A percentile compares a stretch with the other conserved stretches of the same genome.
Evolutionary conservation across 2,797 vertebrate species (phyloP).

Genomic region (Crenuchus spilurus): DNA sequence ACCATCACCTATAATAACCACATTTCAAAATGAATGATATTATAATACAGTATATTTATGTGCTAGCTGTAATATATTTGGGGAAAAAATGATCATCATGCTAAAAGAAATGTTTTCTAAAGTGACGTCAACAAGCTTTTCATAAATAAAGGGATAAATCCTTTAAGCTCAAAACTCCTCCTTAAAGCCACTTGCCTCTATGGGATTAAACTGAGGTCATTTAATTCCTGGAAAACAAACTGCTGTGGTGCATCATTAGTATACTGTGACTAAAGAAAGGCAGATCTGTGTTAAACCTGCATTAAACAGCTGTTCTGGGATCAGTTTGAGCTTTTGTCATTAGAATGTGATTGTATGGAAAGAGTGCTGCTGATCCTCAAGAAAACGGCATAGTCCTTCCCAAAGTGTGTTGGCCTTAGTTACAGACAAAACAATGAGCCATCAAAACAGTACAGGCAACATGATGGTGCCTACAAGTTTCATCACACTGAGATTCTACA

Average conservation of each 20-base stretch:
- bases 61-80: too few species aligned
- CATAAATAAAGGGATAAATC: background rate
- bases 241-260: background rate
- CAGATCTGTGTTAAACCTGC: background rate
- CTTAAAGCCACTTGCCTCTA: background rate
- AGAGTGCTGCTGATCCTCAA: background rate
- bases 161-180: background rate
- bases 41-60: too few species aligned
- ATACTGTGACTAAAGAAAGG: background rate
- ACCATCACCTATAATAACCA: background rate
- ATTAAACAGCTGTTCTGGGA: background rate
- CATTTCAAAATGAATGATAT: background rate
- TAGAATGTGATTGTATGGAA: background rate
- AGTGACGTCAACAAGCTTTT: background rate
- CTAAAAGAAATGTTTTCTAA: too few species aligned
- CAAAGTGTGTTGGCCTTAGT: background rate
- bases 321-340: background rate
- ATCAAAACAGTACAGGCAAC: too few species aligned
- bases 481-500: too few species aligned
- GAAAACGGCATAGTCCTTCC: background rate
- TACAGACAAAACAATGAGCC: background rate
- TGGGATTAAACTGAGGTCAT: conserved; percentile 7
- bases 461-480: too few species aligned
- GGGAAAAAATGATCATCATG: background rate
- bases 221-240: conserved; percentile 18